phyloP scores from a whole-genome alignment of 2,113 vertebrate species.

The Phalacrocorax pelagicus region DNA sequence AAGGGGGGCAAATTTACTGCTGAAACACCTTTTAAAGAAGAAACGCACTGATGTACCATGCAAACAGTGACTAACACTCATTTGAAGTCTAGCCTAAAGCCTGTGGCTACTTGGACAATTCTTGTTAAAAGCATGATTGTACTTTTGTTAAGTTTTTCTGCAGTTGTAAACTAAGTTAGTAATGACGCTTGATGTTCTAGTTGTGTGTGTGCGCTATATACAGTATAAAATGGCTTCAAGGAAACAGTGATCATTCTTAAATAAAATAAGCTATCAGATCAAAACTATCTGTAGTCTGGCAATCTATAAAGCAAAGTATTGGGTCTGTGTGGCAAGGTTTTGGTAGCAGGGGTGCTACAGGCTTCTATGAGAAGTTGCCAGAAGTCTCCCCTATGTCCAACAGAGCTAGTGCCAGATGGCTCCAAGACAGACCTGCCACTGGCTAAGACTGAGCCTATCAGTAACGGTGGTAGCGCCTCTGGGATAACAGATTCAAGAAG shows the following conservation, averaged over 20 bases:
- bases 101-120: background rate
- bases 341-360: background rate
- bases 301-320: background rate
- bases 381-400: background rate
- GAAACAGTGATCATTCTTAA: background rate
- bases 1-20: background rate
- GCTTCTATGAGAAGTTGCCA: background rate
- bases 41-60: background rate
- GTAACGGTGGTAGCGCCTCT: background rate
- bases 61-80: rapidly evolving
- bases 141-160: background rate
- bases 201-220: rapidly evolving
- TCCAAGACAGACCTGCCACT: background rate
- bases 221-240: background rate
- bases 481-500: background rate
- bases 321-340: background rate
- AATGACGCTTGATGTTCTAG: background rate
- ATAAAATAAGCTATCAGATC: background rate
- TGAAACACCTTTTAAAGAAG: background rate
- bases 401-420: background rate
- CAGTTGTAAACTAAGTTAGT: background rate
- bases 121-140: background rate
- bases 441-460: background rate
- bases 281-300: background rate
- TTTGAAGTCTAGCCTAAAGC: background rate